Conservation (phyloP, 2,888 invertebrate species). For the Oscheius onirici region DNA sequence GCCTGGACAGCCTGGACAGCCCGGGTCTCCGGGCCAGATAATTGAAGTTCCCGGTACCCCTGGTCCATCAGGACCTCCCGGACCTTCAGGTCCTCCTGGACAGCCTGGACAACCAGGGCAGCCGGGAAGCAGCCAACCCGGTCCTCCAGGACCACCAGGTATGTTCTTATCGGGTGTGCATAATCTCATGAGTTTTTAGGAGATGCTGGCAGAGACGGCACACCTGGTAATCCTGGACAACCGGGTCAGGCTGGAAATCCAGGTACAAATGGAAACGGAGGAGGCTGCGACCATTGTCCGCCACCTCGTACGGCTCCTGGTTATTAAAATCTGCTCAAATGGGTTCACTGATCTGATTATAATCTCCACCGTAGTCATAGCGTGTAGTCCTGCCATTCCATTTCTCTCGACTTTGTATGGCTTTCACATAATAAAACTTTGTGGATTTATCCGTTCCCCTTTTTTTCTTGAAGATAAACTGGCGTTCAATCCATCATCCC, state of each 20-base stretch:
- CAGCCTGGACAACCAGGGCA: slow-evolving; percentile 45
- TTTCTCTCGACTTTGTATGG: not conserved
- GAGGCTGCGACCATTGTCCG: slow-evolving; percentile 24
- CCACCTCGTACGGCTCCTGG: slow-evolving; percentile 30
- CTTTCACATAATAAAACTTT: slow-evolving; percentile 9
- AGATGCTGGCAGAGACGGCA: slow-evolving; percentile 41
- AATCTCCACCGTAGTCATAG: not conserved
- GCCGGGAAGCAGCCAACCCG: slow-evolving; percentile 40
- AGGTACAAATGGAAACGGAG: slow-evolving; percentile 41
- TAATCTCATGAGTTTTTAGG: no score
- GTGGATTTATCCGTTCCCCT: not conserved
- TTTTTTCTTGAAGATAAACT: slow-evolving; percentile 10
- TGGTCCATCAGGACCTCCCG: slow-evolving; percentile 33
- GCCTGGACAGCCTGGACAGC: slow-evolving; percentile 32
- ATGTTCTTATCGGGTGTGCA: slow-evolving; percentile 26
- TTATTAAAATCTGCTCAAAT: not conserved
- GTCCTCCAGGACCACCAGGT: not conserved
- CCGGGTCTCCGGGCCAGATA: slow-evolving; percentile 53
- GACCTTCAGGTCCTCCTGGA: slow-evolving; percentile 26
- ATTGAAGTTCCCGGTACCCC: slow-evolving; percentile 31
- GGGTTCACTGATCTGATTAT: not conserved
- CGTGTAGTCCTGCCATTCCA: not conserved
- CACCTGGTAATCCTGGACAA: slow-evolving; percentile 42
- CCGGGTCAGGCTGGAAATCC: slow-evolving; percentile 39
- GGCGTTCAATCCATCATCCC: slow-evolving; percentile 13